Evolutionary conservation across 92 coral and sea anemone genomes (phyloP).

Genomic region (Pocillopora grandis): DNA sequence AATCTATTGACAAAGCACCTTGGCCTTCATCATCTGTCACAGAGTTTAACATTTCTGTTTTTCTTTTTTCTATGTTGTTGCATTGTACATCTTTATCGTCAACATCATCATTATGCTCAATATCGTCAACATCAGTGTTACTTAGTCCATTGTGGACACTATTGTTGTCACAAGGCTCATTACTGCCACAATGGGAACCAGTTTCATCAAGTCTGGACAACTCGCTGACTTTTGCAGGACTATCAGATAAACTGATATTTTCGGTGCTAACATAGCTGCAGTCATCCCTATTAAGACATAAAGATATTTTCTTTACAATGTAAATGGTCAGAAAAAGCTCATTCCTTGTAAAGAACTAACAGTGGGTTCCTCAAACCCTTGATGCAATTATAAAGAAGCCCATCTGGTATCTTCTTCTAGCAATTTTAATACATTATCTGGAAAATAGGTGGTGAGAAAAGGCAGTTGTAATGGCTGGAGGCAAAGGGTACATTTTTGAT

Average conservation of each 20-base stretch:
- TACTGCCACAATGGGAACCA: background rate
- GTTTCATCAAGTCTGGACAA: background rate
- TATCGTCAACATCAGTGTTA: background rate
- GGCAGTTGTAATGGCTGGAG: too few relatives aligned
- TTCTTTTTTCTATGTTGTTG: background rate
- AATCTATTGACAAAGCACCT: background rate
- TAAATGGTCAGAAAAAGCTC: too few relatives aligned
- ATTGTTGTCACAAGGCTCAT: background rate
- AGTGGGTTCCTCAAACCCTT: too few relatives aligned
- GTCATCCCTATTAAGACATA: background rate
- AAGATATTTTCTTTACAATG: background rate
- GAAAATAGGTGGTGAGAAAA: too few relatives aligned
- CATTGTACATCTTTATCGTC: background rate
- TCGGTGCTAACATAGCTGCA: background rate
- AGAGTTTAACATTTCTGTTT: background rate
- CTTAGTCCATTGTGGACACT: background rate
- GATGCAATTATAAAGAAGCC: too few relatives aligned
- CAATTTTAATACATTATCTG: too few relatives aligned
- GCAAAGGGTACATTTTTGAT: too few relatives aligned
- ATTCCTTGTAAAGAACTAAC: too few relatives aligned
- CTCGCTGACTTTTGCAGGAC: background rate
- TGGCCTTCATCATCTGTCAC: background rate
- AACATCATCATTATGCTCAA: background rate
- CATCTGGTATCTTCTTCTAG: too few relatives aligned
- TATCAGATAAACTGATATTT: background rate